Base-by-base conservation (phyloP, 2,113 vertebrate genomes). In the Pyxicephalus adspersus region DNA sequence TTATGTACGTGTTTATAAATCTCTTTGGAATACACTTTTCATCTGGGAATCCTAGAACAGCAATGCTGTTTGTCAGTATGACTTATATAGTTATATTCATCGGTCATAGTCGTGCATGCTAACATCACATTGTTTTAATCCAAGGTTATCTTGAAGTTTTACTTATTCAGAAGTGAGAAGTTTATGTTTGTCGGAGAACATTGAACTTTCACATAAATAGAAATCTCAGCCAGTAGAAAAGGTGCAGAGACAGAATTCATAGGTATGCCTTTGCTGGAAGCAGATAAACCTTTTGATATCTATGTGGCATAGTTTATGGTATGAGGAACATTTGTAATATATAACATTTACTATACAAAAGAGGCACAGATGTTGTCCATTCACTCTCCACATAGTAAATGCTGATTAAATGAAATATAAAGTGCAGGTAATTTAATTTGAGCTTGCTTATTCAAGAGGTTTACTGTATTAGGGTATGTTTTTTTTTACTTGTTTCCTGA, bases 1-100 rank as follows among this genome's bases (percentile, higher is more conserved):
- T 96, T 96, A 96, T 94, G 91, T 93, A 95, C 93, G 92, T 97
- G 95, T 98, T 98, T 96, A 95, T 96, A 96, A 96, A 96, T 97
- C 96, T 96, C 95, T 85, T 89, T 91, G 94, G 94, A 92, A 92
- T 93, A 92, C 88, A 90, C 83, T 84, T 92, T 92, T 93, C 94
- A 93, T 87, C 90, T 90, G 88, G 89, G 90, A 93, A 92, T 89
- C 86, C 90, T 86, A 83, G 84, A 90, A 85, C 29, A 77, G 87
- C 73, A 68, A 72, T 65, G 76, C 70, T 91, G 85, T 91, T 93
- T 90, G 88, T 93, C 91, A 91, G 88, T 83, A 76, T 0, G 4
- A 84, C 88, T 87, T 88, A 88, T 83, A 83, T 85, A 64, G 61
- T 85, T 11, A 81, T 0, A 68, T 84, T 78, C 81, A 2, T 15